These are phyloP conservation scores for Alaudala cheleensis DNA, from an alignment of 2,113 vertebrate genomes.

Conservation along the genomic window DNA sequence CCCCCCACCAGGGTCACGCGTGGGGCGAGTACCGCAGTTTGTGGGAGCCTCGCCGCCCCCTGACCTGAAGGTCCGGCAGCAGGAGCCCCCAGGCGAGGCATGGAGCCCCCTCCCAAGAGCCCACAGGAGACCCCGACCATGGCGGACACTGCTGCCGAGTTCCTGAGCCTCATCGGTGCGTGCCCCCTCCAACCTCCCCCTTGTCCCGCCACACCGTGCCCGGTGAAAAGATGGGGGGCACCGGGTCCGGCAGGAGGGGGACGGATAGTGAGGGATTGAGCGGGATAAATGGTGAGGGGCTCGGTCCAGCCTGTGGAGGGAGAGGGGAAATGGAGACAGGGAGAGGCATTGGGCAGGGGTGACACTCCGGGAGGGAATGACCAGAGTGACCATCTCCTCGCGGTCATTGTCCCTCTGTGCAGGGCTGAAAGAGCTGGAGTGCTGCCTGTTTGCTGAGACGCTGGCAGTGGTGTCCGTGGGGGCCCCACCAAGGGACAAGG, in stretches of 20 bases:
- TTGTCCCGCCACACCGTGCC: background rate
- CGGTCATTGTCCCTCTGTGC: background rate
- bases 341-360: background rate
- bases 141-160: background rate
- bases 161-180: constrained; percentile 30
- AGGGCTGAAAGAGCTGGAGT: constrained; percentile 73
- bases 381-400: background rate
- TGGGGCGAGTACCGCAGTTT: background rate
- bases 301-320: background rate
- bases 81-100: background rate
- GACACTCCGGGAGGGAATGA: background rate
- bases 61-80: background rate
- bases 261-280: background rate
- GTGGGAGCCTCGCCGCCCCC: background rate
- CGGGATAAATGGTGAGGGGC: background rate
- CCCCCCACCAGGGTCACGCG: too few species aligned
- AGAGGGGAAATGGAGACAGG: background rate
- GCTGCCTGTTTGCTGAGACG: constrained; percentile 78
- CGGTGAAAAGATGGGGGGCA: background rate
- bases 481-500: background rate
- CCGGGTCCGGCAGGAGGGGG: background rate
- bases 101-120: background rate
- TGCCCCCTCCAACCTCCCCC: background rate
- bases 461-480: constrained; percentile 73
- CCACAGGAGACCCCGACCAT: background rate